A percentile compares a stretch with the other conserved stretches of the same genome.
Conservation (phyloP, 1,140 invertebrate genomes). For the Watersipora subatra region DNA sequence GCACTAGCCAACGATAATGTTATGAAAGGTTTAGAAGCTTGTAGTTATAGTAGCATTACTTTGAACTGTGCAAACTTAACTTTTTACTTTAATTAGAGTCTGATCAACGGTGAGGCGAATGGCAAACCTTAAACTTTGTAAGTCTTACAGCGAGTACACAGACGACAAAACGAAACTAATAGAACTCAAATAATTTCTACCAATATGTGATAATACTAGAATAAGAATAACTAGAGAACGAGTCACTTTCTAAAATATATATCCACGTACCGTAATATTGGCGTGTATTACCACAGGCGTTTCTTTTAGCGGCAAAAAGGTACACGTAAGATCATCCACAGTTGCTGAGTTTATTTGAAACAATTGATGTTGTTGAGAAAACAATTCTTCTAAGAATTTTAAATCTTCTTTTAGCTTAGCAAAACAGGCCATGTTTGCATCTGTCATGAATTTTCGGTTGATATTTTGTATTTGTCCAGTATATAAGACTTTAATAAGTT, state of each 20-base stretch:
- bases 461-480: no score
- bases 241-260: background rate
- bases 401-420: background rate
- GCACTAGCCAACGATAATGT: no score
- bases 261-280: constrained; percentile 62
- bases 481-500: no score
- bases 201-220: background rate
- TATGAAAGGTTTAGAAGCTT: no score
- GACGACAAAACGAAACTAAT: background rate
- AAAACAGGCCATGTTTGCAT: constrained; percentile 2
- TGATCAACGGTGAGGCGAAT: no score
- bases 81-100: background rate
- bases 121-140: background rate
- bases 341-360: constrained; percentile 77
- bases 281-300: constrained; percentile 92
- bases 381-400: background rate
- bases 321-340: constrained; percentile 92
- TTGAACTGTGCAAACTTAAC: no score
- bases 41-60: no score
- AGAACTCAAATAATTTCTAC: background rate
- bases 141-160: background rate
- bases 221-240: background rate
- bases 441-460: no score
- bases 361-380: constrained; percentile 61
- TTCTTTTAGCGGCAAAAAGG: constrained; percentile 83